phyloP scores from a whole-genome alignment of 2,797 vertebrate genomes.

The Hippopotamyrus pictus region DNA sequence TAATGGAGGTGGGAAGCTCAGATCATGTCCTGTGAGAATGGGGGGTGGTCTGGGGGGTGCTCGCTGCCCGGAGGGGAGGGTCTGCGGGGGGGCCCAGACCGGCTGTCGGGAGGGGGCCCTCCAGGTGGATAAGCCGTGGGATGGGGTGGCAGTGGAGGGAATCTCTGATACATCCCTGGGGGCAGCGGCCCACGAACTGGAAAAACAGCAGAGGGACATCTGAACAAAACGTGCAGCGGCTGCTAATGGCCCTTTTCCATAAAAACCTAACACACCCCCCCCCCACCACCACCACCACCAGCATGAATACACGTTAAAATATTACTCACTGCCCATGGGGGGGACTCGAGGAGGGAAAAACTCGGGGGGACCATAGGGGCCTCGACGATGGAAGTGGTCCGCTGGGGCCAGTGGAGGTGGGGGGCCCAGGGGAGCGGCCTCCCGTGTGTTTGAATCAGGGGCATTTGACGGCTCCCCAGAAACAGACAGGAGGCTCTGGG shows the following conservation, averaged over 20 bases:
- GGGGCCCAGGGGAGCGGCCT: slow-evolving; percentile 31
- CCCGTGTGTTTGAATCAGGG: slow-evolving; percentile 33
- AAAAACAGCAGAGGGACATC: background rate
- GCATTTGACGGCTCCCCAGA: slow-evolving; percentile 31
- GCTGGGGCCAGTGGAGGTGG: slow-evolving; percentile 33
- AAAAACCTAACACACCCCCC: background rate
- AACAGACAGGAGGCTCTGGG: slow-evolving; percentile 27
- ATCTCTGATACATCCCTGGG: slow-evolving; percentile 41
- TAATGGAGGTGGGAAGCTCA: slow-evolving; percentile 37
- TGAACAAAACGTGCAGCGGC: background rate
- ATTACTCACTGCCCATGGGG: slow-evolving; percentile 37
- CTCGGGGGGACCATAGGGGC: slow-evolving; percentile 37
- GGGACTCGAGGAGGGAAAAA: slow-evolving; percentile 36
- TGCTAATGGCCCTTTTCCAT: background rate
- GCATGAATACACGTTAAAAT: background rate
- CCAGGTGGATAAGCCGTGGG: slow-evolving; percentile 12
- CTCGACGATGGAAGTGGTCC: slow-evolving; percentile 34
- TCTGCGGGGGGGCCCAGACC: slow-evolving; percentile 37
- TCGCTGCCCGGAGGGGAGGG: slow-evolving; percentile 42
- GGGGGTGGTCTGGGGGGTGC: slow-evolving; percentile 33
- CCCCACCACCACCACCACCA: too few relatives aligned
- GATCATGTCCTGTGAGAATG: slow-evolving; percentile 37
- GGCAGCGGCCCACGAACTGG: slow-evolving; percentile 43
- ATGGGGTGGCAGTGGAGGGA: slow-evolving; percentile 30
- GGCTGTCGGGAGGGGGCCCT: slow-evolving; percentile 5